A percentile compares a stretch with the other conserved stretches of the same genome.
Evolutionary conservation across 1,140 invertebrate genomes (phyloP).

Genomic region (Neuroterus valhalla): DNA sequence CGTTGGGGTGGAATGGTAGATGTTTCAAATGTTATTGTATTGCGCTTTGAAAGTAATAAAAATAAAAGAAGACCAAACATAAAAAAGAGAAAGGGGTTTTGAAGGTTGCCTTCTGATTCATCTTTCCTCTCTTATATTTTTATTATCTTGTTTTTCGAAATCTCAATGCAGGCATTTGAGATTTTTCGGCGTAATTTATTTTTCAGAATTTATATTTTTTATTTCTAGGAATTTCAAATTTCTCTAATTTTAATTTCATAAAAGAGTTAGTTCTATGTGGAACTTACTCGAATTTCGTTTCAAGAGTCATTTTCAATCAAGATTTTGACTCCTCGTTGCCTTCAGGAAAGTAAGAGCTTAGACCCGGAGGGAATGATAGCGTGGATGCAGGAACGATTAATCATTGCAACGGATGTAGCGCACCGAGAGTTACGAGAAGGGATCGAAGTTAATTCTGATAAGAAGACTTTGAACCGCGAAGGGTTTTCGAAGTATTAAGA

Average conservation of each 20-base stretch:
- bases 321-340: not conserved
- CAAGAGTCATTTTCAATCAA: constrained; percentile 30
- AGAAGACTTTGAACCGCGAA: constrained; percentile 53
- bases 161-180: no score
- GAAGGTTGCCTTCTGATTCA: no score
- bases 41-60: no score
- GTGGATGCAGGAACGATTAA: constrained; percentile 62
- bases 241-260: constrained; percentile 39
- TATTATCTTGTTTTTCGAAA: no score
- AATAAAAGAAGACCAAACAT: no score
- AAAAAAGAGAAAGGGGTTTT: no score
- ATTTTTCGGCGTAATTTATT: no score
- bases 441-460: constrained; percentile 64
- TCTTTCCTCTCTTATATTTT: no score
- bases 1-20: no score
- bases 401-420: constrained; percentile 59
- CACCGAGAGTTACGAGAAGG: constrained; percentile 46
- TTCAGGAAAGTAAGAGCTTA: constrained; percentile 32
- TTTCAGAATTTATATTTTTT: no score
- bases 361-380: constrained; percentile 48
- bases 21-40: no score
- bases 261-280: constrained; percentile 41
- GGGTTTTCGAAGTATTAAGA: constrained; percentile 54
- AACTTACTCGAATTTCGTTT: constrained; percentile 45
- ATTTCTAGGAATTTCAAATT: no score